Conservation (phyloP, 2,797 vertebrate genomes). For the Hippopotamyrus pictus region DNA sequence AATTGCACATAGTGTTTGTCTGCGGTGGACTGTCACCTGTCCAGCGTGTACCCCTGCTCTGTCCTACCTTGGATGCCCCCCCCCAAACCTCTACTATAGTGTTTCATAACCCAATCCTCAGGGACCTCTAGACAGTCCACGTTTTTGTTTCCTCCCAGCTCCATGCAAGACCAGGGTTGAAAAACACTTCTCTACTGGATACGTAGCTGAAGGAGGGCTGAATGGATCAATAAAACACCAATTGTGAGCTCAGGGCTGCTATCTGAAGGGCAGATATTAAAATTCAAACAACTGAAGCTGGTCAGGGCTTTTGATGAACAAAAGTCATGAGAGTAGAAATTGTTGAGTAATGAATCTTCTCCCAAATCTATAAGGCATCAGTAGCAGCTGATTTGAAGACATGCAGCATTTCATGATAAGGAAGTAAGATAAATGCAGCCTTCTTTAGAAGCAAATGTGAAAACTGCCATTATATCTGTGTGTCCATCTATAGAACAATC, state of each 20-base stretch:
- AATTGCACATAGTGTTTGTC: background rate
- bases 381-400: background rate
- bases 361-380: background rate
- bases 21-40: background rate
- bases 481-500: background rate
- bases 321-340: background rate
- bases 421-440: background rate
- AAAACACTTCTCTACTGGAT: background rate
- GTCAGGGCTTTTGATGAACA: background rate
- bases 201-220: background rate
- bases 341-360: background rate
- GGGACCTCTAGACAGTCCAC: background rate
- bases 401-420: background rate
- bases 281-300: background rate
- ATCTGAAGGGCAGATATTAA: background rate
- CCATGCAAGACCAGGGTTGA: background rate
- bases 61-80: background rate
- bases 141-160: background rate
- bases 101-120: background rate
- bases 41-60: background rate
- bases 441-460: background rate
- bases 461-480: background rate
- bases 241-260: background rate
- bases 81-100: background rate
- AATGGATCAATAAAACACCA: background rate